Conservation (phyloP, 92 coral and sea anemone genomes). For the Palythoa grandiflora region DNA sequence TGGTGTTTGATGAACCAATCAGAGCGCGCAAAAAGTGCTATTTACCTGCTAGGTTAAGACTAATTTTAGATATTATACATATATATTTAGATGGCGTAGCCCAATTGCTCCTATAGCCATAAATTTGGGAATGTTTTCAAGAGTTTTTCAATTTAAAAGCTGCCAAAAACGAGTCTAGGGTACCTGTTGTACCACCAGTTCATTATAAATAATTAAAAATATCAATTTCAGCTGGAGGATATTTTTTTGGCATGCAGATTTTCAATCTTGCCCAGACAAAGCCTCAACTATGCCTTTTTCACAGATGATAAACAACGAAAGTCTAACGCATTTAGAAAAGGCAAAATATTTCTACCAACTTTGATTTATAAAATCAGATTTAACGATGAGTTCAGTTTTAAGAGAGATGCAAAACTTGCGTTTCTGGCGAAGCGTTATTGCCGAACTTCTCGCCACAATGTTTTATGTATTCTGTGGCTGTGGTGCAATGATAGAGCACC, state of each 20-base stretch:
- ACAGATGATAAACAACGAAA: not conserved
- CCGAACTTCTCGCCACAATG: slow-evolving; percentile 78
- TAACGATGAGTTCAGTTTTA: slow-evolving; percentile 27
- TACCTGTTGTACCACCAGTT: slow-evolving; percentile 40
- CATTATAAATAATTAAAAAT: not conserved
- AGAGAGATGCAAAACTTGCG: slow-evolving; percentile 46
- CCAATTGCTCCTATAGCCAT: not conserved
- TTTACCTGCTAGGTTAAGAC: too few species aligned
- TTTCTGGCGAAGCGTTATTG: slow-evolving; percentile 79
- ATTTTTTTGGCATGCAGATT: not conserved
- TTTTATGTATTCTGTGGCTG: slow-evolving; percentile 74
- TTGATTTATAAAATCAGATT: not conserved
- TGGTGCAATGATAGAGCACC: slow-evolving; percentile 71
- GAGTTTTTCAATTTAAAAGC: too few species aligned
- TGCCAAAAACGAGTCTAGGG: not conserved
- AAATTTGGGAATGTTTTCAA: not conserved
- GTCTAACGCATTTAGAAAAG: not conserved
- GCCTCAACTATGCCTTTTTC: not conserved
- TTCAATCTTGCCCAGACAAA: not conserved
- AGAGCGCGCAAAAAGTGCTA: too few species aligned
- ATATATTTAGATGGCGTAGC: too few species aligned
- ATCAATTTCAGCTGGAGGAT: not conserved
- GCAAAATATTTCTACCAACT: not conserved
- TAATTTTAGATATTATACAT: too few species aligned
- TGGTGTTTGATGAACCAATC: too few species aligned